Percentiles rank a stretch among this genome's conserved stretches.
These are phyloP conservation scores for Andrena minutula DNA, from an alignment of 2,888 invertebrate genomes.

Conservation along the genomic window DNA sequence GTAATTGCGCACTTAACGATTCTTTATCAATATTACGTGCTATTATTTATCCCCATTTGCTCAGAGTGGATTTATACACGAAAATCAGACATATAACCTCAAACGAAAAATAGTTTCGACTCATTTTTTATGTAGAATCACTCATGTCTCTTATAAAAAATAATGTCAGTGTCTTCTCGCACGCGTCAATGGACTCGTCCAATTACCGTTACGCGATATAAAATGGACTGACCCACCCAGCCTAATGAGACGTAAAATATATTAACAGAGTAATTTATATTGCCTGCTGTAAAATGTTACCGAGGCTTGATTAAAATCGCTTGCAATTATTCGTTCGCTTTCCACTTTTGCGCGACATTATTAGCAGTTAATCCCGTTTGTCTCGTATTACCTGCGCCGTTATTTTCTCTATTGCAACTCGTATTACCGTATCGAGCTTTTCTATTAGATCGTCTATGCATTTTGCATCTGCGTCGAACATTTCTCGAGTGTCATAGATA, in stretches of 20 bases:
- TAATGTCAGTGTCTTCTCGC: neutral
- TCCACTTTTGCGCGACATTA: slow-evolving; percentile 33
- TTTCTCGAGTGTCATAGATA: neutral
- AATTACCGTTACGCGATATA: neutral
- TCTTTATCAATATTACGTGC: too few relatives aligned
- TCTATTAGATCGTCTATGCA: neutral
- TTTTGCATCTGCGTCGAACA: neutral
- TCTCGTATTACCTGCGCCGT: neutral
- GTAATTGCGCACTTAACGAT: too few relatives aligned
- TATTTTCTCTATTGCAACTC: slow-evolving; percentile 9
- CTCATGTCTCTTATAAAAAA: neutral
- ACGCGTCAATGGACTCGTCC: neutral
- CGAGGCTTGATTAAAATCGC: slow-evolving; percentile 44
- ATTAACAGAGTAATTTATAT: slow-evolving; percentile 39
- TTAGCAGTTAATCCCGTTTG: slow-evolving; percentile 36
- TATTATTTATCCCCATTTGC: too few relatives aligned
- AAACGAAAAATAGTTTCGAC: neutral
- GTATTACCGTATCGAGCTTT: neutral
- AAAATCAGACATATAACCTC: too few relatives aligned
- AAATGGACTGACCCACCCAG: neutral
- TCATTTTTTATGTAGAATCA: too few relatives aligned
- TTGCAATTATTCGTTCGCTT: slow-evolving; percentile 37
- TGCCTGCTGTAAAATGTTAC: slow-evolving; percentile 26
- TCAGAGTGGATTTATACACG: too few relatives aligned
- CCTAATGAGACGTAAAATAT: slow-evolving; percentile 34